These are phyloP conservation scores for Bungarus multicinctus DNA, from an alignment of 2,113 vertebrate species.

Conservation along the genomic window DNA sequence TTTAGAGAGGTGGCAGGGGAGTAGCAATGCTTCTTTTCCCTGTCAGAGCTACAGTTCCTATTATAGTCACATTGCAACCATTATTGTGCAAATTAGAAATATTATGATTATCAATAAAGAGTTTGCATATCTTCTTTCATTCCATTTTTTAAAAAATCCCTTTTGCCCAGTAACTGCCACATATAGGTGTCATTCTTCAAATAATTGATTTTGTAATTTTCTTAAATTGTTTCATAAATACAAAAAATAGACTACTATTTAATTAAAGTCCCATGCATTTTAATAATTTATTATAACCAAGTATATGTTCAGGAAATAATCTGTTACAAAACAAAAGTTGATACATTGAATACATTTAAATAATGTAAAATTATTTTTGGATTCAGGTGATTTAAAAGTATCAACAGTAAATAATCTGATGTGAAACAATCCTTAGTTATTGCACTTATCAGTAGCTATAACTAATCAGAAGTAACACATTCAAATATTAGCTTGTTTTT, in stretches of 20 bases:
- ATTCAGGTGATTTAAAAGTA: background rate
- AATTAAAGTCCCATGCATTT: background rate
- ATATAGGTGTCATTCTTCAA: background rate
- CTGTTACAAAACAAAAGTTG: background rate
- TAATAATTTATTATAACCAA: background rate
- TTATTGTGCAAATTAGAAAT: background rate
- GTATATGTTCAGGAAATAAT: background rate
- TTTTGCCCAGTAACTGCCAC: background rate
- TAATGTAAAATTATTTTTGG: background rate
- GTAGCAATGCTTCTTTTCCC: background rate
- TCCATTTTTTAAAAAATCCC: background rate
- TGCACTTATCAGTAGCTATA: background rate
- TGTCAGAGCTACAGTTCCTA: background rate
- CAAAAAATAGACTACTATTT: background rate
- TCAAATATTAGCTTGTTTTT: conserved; percentile 26
- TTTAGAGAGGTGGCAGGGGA: background rate
- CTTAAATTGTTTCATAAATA: background rate
- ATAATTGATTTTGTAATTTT: background rate
- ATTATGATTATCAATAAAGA: background rate
- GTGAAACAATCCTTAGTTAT: background rate
- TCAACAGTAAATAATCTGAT: background rate
- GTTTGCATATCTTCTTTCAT: background rate
- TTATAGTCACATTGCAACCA: background rate
- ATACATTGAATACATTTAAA: background rate
- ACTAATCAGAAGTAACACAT: background rate